Percentiles rank a stretch among this genome's conserved stretches.
phyloP scores from a whole-genome alignment of 2,113 vertebrate species.

The Colinus virginianus region DNA sequence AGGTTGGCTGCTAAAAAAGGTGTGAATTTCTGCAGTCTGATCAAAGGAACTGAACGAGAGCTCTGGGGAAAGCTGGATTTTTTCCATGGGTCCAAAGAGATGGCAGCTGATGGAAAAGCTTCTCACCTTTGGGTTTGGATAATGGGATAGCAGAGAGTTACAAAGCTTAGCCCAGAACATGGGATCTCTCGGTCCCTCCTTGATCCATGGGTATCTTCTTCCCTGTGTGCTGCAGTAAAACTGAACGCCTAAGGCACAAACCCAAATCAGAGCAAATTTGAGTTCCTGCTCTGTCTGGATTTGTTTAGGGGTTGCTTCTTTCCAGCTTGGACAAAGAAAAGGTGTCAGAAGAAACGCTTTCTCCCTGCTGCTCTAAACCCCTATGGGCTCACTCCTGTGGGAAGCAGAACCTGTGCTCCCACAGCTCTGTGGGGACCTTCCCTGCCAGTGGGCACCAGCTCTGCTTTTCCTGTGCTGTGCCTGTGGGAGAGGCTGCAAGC shows the following conservation, averaged over 20 bases:
- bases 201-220: accelerated
- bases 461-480: background rate
- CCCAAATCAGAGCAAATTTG: background rate
- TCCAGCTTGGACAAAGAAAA: too few species aligned
- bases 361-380: background rate
- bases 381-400: background rate
- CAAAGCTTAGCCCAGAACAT: background rate
- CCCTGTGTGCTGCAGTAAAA: accelerated
- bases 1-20: background rate
- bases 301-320: background rate
- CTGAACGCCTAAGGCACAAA: background rate
- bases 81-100: background rate
- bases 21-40: background rate
- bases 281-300: background rate
- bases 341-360: background rate
- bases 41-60: background rate
- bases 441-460: accelerated
- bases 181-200: background rate
- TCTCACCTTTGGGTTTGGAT: background rate
- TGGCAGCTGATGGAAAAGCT: background rate
- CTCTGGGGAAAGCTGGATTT: background rate
- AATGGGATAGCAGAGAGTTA: background rate
- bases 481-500: background rate
- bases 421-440: accelerated
- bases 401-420: background rate